Base-by-base conservation (phyloP, 2,797 vertebrate species). In the Podargus strigoides region DNA sequence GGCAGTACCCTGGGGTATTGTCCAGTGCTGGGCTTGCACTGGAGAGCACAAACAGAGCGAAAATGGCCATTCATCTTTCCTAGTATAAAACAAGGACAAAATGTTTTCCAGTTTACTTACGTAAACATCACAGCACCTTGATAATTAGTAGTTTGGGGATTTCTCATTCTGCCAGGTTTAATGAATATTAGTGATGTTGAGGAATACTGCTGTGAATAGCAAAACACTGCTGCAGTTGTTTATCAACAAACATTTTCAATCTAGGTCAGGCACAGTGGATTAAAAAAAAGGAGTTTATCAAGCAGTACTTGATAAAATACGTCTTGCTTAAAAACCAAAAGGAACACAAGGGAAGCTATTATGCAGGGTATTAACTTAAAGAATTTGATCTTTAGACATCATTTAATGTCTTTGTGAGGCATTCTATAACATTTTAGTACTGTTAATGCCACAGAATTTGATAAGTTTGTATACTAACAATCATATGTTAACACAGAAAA, bases 121-220 rank as follows among this genome's bases (percentile, higher is more conserved):
- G 30, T 66, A 56, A 92, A 32, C 62, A 73, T 30, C 46, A 68
- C 73, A 85, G 27, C 47, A 66, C 39, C 30, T 47, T 88, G 34
- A 34, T 74, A 86, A 94, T 91, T 56, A 76, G 44, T 12, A 76
- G 28, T 67, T 86, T 19, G 12, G 50, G n/a, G 63, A 41, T 46
- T 89, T 95, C 80, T 90, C 85, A 55, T 91, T 89, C 50, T 72
- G 50, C 67, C 15, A 18, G 47, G 58, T 85, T 85, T 89, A 89
- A 72, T 52, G 41, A 78, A 46, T 44, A 68, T 83, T 80, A 62
- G 78, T 1, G 3, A 73, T 16, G 41, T 24, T 76, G 64, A 88
- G 36, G 49, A 68, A 77, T 27, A 41, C 37, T 84, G 89, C 37
- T 89, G 56, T 66, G 78, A 93, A 77, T 36, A 88, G 21, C 30